A percentile compares a stretch with the other conserved stretches of the same genome.
Evolutionary conservation across 2,797 vertebrate species (phyloP).

Genomic region (Merluccius polli): DNA sequence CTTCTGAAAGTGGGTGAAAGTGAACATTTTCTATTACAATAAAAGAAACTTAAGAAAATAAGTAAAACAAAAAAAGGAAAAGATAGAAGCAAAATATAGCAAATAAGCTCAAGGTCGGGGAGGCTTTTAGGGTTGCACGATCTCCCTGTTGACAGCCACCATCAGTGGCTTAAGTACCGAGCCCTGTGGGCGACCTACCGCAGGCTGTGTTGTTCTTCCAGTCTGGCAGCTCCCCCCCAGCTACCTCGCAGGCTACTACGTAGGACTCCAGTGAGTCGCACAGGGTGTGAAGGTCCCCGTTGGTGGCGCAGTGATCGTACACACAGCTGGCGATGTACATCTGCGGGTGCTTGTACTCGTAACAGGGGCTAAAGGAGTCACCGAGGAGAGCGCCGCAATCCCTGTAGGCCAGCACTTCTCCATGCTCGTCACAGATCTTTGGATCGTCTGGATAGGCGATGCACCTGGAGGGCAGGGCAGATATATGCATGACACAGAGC

Average conservation of each 20-base stretch:
- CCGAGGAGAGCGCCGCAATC: conserved; percentile 58
- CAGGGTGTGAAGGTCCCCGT: conserved; percentile 61
- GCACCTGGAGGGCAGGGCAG: conserved; percentile 51
- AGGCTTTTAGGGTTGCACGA: neutral
- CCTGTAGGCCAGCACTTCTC: conserved; percentile 51
- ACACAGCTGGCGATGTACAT: conserved; percentile 75
- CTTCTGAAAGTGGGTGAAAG: neutral
- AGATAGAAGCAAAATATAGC: neutral
- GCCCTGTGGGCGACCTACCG: conserved; percentile 58
- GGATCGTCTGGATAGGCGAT: conserved; percentile 49
- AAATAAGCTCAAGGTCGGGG: neutral
- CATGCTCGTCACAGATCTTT: conserved; percentile 45
- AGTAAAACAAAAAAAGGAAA: neutral
- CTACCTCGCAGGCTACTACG: conserved; percentile 70
- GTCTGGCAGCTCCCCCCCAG: conserved; percentile 64
- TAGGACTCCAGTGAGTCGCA: conserved; percentile 77
- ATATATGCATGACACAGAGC: neutral
- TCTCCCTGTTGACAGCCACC: neutral
- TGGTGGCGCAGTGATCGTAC: conserved; percentile 76
- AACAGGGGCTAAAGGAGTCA: conserved; percentile 72
- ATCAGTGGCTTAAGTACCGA: neutral
- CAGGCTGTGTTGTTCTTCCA: conserved; percentile 75
- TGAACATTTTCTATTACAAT: neutral
- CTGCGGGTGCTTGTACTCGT: conserved; percentile 69
- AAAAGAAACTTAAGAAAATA: neutral